Evolutionary conservation across 2,113 vertebrate species (phyloP).

Genomic region (Propithecus coquereli): DNA sequence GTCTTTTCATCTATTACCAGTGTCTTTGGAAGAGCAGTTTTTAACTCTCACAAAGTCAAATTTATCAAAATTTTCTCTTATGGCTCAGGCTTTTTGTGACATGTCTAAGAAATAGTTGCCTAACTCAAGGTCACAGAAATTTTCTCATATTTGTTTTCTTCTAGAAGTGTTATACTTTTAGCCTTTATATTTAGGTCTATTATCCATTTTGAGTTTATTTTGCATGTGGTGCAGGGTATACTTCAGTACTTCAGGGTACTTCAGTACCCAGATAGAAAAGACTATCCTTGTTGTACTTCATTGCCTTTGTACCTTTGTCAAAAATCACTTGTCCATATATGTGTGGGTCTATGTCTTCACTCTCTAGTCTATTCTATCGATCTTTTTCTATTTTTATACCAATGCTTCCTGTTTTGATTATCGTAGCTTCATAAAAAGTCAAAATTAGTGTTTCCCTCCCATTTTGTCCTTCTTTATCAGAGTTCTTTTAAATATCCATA

Average conservation of each 20-base stretch:
- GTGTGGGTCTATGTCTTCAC: not conserved
- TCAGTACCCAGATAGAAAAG: too few relatives aligned
- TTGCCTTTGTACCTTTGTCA: not conserved
- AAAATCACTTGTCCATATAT: not conserved
- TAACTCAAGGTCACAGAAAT: too few relatives aligned
- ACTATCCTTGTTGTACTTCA: not conserved
- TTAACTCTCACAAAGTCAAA: too few relatives aligned
- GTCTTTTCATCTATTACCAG: too few relatives aligned
- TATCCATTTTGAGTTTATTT: not conserved
- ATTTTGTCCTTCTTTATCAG: not conserved
- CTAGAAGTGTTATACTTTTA: not conserved
- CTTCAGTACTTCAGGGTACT: not conserved
- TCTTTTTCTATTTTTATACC: not conserved
- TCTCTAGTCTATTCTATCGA: not conserved
- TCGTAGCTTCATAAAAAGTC: not conserved
- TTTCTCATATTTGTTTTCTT: not conserved
- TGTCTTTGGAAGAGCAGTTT: too few relatives aligned
- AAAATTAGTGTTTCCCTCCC: not conserved
- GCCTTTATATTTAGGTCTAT: not conserved
- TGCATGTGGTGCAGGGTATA: not conserved
- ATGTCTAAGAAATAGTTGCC: too few relatives aligned
- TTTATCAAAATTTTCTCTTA: too few relatives aligned
- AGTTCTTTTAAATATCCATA: not conserved
- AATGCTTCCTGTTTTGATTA: not conserved
- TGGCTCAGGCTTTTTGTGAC: too few relatives aligned